These are phyloP conservation scores for Hexactinellida sp. DNA, from an alignment of 37 sponge, comb jelly and placozoan species.

Conservation along the genomic window DNA sequence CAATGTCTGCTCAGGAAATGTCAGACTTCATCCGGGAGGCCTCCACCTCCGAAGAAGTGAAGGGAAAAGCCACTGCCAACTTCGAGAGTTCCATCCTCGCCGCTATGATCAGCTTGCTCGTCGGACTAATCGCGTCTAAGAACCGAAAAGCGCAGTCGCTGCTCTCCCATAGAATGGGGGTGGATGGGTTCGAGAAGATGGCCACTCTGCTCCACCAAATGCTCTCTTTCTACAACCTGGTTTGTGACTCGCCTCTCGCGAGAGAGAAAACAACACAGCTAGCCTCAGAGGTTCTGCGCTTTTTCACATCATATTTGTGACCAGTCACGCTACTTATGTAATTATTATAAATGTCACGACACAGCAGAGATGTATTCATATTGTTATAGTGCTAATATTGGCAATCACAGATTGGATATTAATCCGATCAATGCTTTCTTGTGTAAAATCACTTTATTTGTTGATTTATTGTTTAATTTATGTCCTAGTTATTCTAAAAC, in stretches of 20 bases:
- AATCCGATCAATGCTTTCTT: not conserved
- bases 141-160: not conserved
- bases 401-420: not conserved
- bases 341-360: too few species aligned
- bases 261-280: not conserved
- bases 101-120: not conserved
- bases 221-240: slow-evolving; percentile 3
- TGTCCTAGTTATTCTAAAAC: too few species aligned
- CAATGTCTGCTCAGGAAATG: not conserved
- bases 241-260: not conserved
- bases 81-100: slow-evolving; percentile 3
- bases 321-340: not conserved
- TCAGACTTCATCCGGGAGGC: slow-evolving; percentile 14
- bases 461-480: not conserved
- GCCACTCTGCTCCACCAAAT: slow-evolving; percentile 2
- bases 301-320: not conserved
- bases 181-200: not conserved
- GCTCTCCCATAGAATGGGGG: not conserved
- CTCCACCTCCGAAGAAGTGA: not conserved
- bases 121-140: not conserved
- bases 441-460: not conserved
- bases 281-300: slow-evolving; percentile 8
- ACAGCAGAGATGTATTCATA: not conserved
- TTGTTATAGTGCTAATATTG: not conserved
- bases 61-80: not conserved